Conservation (phyloP, 1,140 invertebrate species). For the Holcopasites calliopsidis region DNA sequence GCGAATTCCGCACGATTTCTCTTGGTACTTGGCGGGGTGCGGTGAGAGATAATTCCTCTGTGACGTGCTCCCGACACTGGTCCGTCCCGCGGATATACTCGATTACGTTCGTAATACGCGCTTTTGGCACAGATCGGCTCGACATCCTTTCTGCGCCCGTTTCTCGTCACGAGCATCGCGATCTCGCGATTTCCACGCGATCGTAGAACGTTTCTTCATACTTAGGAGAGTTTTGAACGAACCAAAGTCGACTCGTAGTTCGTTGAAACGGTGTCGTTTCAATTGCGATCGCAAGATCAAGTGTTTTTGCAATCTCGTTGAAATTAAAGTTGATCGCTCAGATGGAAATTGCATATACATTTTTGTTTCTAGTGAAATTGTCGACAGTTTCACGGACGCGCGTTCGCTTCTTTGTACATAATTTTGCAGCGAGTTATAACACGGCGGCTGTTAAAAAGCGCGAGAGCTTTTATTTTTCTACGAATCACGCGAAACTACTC, state of each 20-base stretch:
- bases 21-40: conserved; percentile 16
- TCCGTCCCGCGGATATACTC: background rate
- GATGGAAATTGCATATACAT: no score
- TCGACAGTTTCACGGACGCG: background rate
- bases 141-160: background rate
- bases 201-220: background rate
- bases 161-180: conserved; percentile 5
- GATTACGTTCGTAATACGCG: background rate
- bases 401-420: background rate
- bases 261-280: background rate
- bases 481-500: background rate
- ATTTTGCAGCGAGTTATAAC: background rate
- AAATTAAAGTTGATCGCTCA: no score
- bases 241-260: background rate
- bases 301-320: conserved; percentile 14
- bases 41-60: conserved; percentile 32
- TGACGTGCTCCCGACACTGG: conserved; percentile 24
- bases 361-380: no score
- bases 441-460: no score
- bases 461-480: conserved; percentile 21
- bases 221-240: background rate
- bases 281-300: background rate
- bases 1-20: background rate
- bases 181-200: background rate
- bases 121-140: background rate